Evolutionary conservation across 2,888 invertebrate species (phyloP), one percentile per base, ranked within the genome.

Genomic region (Trissonchulus sp.): DNA sequence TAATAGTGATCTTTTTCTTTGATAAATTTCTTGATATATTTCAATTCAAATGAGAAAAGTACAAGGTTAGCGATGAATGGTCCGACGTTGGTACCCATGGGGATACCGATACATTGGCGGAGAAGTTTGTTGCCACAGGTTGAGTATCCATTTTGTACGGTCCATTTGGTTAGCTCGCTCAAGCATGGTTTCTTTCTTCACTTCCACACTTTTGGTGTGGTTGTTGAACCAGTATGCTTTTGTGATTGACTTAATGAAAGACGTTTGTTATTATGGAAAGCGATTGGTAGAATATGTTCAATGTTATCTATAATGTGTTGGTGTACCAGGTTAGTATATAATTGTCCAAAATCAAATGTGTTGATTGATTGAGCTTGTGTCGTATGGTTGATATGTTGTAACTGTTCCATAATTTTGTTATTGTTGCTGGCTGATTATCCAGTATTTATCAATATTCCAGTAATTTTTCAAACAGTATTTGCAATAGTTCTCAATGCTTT

Each of bases 31-130:
- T 48, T 48, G 48, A 48, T 48, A 48, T 15, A 48, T 48, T 48
- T 48, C 8, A 48, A 48, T 23, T 48, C 48, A 48, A 8, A 48
- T 8, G 48, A 8, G 23, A 15, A 23, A 48, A 48, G 48, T 48
- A 48, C 8, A 8, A 48, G 23, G 23, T 48, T 48, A 48, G 48
- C 48, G 8, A 48, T 48, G 23, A 48, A 48, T 15, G 48, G 48
- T 48, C 48, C 48, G 23, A 28, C 65, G 30, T 65, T 34, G 31
- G 65, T 65, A 15, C 65, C 65, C 65, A 65, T 65, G n/a, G 65
- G 65, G 8, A 65, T 65, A 8, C 65, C 65, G 15, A 65, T 65
- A 18, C 8, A 15, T 28, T 65, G 65, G 3, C 34, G 3, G n/a
- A 31, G n/a, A 8, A 65, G 8, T 48, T 15, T 15, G 23, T 48